Evolutionary conservation across 2,797 vertebrate species (phyloP).

Genomic region (Epinephelus coioides): DNA sequence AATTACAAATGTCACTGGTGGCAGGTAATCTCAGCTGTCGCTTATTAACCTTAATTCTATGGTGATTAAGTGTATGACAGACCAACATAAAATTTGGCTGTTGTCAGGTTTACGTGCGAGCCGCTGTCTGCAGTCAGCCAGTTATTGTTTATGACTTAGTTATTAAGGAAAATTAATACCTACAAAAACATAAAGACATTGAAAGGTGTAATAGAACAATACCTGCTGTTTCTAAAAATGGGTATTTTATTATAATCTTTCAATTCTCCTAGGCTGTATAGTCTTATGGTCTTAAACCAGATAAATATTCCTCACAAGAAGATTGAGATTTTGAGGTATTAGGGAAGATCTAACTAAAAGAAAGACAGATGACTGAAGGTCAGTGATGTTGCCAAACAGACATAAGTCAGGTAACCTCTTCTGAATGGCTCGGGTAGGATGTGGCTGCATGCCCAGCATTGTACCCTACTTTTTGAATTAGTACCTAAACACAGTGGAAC

Average conservation of each 20-base stretch:
- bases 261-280: neutral
- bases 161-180: neutral
- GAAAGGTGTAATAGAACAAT: too few relatives aligned
- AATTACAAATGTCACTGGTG: too few relatives aligned
- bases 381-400: neutral
- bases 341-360: neutral
- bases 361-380: slow-evolving; percentile 13
- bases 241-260: neutral
- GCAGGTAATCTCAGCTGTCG: too few relatives aligned
- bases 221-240: neutral
- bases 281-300: neutral
- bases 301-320: slow-evolving; percentile 2
- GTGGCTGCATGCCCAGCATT: slow-evolving; percentile 20
- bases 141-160: too few relatives aligned
- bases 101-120: too few relatives aligned
- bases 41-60: too few relatives aligned
- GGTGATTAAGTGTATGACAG: too few relatives aligned
- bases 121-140: too few relatives aligned
- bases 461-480: slow-evolving; percentile 41
- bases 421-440: neutral
- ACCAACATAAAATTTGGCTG: too few relatives aligned
- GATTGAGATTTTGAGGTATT: neutral
- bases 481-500: slow-evolving; percentile 5
- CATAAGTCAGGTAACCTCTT: slow-evolving; percentile 1
- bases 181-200: neutral